Conservation (phyloP, 2,113 vertebrate genomes). For the Arizona elegans region DNA sequence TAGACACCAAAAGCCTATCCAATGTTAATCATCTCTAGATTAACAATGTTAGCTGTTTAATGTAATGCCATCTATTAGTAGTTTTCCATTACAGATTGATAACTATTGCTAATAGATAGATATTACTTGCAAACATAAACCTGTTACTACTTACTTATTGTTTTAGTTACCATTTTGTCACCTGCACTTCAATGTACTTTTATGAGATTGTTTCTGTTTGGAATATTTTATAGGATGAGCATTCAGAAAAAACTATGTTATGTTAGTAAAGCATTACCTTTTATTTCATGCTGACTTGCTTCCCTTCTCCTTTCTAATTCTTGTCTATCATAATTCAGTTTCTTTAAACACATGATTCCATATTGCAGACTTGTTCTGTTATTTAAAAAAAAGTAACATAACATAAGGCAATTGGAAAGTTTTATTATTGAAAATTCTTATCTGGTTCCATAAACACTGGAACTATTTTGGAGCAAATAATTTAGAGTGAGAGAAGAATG, state of each 20-base stretch:
- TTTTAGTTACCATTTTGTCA: neutral
- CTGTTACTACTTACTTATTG: neutral
- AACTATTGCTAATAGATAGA: neutral
- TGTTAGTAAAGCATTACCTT: conserved; percentile 74
- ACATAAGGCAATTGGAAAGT: conserved; percentile 39
- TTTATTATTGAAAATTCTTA: conserved; percentile 35
- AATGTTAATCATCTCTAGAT: neutral
- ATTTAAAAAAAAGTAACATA: conserved; percentile 45
- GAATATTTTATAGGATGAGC: conserved; percentile 45
- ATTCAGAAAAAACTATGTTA: conserved; percentile 35
- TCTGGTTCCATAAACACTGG: conserved; percentile 14
- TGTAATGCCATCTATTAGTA: no score
- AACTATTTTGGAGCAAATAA: neutral
- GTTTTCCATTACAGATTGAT: neutral
- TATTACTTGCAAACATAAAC: neutral
- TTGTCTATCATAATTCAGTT: conserved; percentile 98
- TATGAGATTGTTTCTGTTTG: neutral
- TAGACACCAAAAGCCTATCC: neutral
- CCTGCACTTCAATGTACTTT: neutral
- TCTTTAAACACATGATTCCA: conserved; percentile 98
- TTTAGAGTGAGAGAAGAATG: neutral
- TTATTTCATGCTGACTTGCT: conserved; percentile 95
- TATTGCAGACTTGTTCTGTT: conserved; percentile 98
- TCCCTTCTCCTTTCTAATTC: conserved; percentile 95
- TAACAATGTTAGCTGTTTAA: neutral